Percentiles rank a stretch among this genome's conserved stretches.
Evolutionary conservation across 2,888 invertebrate species (phyloP).

Genomic region (Macrosoma leucophasiata): DNA sequence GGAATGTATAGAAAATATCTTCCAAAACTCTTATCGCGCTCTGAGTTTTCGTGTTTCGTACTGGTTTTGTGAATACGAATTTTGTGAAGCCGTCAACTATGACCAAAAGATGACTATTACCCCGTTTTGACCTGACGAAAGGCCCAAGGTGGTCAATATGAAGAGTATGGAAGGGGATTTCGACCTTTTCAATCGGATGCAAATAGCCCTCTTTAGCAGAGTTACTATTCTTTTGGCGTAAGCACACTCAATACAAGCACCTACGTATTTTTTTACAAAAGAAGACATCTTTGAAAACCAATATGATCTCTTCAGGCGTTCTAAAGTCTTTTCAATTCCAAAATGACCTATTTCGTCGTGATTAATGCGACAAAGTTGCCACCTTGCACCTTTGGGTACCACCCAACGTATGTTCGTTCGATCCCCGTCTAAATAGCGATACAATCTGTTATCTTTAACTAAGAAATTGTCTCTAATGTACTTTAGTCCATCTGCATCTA

Average conservation of each 20-base stretch:
- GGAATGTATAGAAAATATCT: conserved; percentile 25
- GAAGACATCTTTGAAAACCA: conserved; percentile 45
- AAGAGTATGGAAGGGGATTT: conserved; percentile 31
- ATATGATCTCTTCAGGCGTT: conserved; percentile 33
- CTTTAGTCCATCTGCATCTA: too few species aligned
- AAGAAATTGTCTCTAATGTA: too few species aligned
- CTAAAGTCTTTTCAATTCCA: conserved; percentile 35
- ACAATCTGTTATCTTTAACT: too few species aligned
- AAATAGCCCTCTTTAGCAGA: background rate
- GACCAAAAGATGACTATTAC: conserved; percentile 24
- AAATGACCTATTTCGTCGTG: conserved; percentile 47
- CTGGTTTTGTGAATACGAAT: conserved; percentile 31
- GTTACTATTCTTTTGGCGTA: conserved; percentile 4
- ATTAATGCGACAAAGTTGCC: conserved; percentile 31
- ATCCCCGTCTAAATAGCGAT: conserved; percentile 14
- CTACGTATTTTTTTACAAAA: conserved; percentile 43
- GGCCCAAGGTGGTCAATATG: conserved; percentile 38
- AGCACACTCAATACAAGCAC: conserved; percentile 14
- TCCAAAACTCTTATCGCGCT: conserved; percentile 30
- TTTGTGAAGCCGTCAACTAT: conserved; percentile 14
- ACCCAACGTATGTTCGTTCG: conserved; percentile 27
- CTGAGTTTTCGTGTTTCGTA: conserved; percentile 31
- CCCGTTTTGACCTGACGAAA: conserved; percentile 29
- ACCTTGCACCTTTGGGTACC: conserved; percentile 32
- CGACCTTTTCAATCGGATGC: conserved; percentile 7